A percentile compares a stretch with the other conserved stretches of the same genome.
Conservation (phyloP, 2,113 vertebrate genomes). For the Malurus alboscapulatus region DNA sequence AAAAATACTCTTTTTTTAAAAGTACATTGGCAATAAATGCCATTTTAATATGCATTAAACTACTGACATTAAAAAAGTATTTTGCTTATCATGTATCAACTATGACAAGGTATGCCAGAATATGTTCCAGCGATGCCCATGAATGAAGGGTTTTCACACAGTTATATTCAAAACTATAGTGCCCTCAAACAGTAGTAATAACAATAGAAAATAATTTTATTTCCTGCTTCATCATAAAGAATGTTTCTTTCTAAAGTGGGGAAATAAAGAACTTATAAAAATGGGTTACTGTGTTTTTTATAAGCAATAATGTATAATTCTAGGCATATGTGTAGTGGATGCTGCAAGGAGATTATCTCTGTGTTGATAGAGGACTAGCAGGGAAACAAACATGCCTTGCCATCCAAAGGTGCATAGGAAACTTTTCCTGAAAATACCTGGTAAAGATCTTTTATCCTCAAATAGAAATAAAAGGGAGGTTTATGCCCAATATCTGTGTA, state of each 20-base stretch:
- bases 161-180: background rate
- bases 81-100: background rate
- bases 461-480: background rate
- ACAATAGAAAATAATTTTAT: background rate
- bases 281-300: background rate
- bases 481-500: background rate
- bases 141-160: background rate
- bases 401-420: background rate
- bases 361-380: background rate
- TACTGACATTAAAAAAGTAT: background rate
- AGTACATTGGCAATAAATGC: background rate
- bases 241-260: background rate
- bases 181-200: background rate
- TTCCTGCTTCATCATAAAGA: background rate
- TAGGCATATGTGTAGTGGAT: background rate
- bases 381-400: background rate
- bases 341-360: background rate
- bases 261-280: background rate
- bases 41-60: background rate
- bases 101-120: background rate
- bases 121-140: background rate
- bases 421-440: background rate
- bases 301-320: background rate
- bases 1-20: background rate
- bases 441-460: background rate